These are phyloP conservation scores for Aegithalos caudatus DNA, from an alignment of 2,113 vertebrate species.

Conservation along the genomic window DNA sequence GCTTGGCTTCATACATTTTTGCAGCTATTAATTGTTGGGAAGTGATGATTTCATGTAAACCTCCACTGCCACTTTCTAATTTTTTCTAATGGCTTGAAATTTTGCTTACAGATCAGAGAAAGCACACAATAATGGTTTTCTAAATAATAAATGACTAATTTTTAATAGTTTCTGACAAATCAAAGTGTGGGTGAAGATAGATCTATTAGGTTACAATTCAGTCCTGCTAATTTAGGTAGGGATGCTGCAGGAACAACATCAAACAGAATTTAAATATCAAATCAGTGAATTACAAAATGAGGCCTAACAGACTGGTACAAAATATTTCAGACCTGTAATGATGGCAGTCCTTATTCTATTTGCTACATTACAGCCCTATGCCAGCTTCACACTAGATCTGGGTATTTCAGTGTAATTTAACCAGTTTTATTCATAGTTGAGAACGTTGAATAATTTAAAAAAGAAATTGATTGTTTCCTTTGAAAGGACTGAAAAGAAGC, in stretches of 20 bases:
- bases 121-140: neutral
- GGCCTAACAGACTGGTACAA: neutral
- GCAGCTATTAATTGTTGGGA: neutral
- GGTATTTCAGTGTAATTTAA: neutral
- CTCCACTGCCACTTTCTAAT: neutral
- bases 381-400: neutral
- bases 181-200: neutral
- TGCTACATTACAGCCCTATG: neutral
- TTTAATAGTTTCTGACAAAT: neutral
- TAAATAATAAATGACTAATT: conserved; percentile 1
- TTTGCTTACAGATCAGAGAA: conserved; percentile 14
- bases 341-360: neutral
- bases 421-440: neutral
- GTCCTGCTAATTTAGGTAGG: neutral
- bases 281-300: neutral
- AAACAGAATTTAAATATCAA: neutral
- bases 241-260: neutral
- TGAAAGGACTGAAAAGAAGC: neutral
- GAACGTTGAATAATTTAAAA: neutral
- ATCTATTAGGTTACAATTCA: neutral
- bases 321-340: neutral
- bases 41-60: neutral
- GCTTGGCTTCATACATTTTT: neutral
- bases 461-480: neutral
- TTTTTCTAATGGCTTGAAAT: neutral